These are phyloP conservation scores for Tachuris rubrigastra DNA, from an alignment of 2,113 vertebrate species.

Conservation along the genomic window DNA sequence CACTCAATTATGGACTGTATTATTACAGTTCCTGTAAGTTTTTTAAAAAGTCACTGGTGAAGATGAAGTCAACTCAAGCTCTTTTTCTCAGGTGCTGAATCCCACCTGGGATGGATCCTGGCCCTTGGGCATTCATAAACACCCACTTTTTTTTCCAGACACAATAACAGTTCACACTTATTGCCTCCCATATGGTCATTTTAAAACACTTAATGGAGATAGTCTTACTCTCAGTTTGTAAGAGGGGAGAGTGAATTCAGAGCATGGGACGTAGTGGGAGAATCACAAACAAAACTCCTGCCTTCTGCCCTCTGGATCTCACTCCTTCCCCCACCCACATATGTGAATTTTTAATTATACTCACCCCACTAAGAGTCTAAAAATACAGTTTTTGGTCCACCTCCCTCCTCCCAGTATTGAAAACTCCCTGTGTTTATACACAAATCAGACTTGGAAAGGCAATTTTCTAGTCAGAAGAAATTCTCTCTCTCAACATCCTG, in stretches of 20 bases:
- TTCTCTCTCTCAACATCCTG: not conserved
- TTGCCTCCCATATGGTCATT: not conserved
- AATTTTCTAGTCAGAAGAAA: not conserved
- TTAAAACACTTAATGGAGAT: not conserved
- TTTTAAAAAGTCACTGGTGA: not conserved
- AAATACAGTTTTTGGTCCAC: not conserved
- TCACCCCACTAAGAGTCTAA: not conserved
- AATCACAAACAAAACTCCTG: not conserved
- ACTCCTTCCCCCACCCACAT: not conserved
- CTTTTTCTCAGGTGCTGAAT: not conserved
- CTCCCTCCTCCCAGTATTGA: not conserved
- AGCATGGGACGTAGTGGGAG: not conserved
- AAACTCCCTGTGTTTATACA: not conserved
- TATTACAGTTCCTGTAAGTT: accelerated
- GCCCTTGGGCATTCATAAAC: not conserved
- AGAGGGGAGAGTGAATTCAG: not conserved
- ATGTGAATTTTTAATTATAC: not conserved
- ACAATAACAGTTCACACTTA: not conserved
- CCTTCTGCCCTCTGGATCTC: not conserved
- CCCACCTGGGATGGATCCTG: not conserved
- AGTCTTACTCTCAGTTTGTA: not conserved
- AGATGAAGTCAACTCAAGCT: not conserved
- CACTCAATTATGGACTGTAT: not conserved
- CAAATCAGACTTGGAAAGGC: not conserved
- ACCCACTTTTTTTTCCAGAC: not conserved